Base-by-base conservation (phyloP, 1,140 invertebrate genomes). In the Drosophila pruinosa region DNA sequence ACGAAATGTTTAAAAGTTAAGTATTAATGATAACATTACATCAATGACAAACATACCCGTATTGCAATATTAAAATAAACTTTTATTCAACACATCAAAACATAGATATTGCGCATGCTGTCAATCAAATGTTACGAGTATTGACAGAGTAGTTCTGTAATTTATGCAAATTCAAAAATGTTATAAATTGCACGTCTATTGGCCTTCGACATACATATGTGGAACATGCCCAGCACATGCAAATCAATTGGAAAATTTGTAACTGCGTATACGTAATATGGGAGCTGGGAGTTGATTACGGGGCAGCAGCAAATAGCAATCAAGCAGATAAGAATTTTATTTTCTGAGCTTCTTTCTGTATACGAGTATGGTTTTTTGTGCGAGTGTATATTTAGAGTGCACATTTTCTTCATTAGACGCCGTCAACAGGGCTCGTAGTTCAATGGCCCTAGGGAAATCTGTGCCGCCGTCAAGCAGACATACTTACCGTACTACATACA, bases 121-220 rank as follows among this genome's bases (percentile, higher is more conserved):
- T 61, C 38, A 21, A 26, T 65, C 41, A 58, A 61, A 56, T 38
- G 39, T 53, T 15, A 38, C 12, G 34, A 26, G 38, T 36, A 47
- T 65, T 59, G 56, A 41, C 47, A 45, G 8, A 39, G 15, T 39
- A 41, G 48, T 14, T 4, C 3, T 31, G 45, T 64, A 68, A 85
- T 85, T 75, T 85, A 86, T 86, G 76, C 50, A 54, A 80, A 80
- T 76, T 41, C 50, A 53, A 85, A 81, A 83, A 82, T 72, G 58
- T 62, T 59, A 56, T 59, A 79, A 82, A 54, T 45, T 50, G 53
- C 47, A 28, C 38, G 38, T 58, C 73, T 59, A 83, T 79, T 63
- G 48, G 15, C 54, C 58, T 65, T 59, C 72, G 38, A 78, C n/a
- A n/a, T n/a, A n/a, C n/a, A n/a, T n/a, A n/a, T 15, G n/a, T 12